Evolutionary conservation across 1,140 invertebrate species (phyloP).

Genomic region (Eufriesea mexicana): DNA sequence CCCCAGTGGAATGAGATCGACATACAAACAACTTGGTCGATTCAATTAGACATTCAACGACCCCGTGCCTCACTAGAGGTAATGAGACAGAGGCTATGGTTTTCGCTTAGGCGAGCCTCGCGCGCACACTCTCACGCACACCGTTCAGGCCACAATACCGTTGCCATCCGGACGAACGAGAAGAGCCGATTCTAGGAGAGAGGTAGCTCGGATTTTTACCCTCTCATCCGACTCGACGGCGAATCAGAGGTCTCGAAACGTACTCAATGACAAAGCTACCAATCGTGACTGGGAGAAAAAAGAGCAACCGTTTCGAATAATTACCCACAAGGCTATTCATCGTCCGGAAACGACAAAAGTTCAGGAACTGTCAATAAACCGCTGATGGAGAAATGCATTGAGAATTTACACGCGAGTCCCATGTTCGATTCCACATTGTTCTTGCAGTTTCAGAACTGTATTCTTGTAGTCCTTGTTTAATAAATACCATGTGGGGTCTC

Average conservation of each 20-base stretch:
- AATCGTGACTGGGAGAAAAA: conserved; percentile 61
- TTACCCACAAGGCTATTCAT: conserved; percentile 65
- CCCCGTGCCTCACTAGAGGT: not conserved
- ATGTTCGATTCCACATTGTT: too few relatives aligned
- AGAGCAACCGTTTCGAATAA: conserved; percentile 65
- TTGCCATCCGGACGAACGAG: not conserved
- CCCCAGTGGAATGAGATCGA: conserved; percentile 6
- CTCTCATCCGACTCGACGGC: conserved; percentile 57
- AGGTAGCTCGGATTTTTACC: conserved; percentile 48
- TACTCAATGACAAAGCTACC: conserved; percentile 59
- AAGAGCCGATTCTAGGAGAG: not conserved
- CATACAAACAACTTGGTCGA: conserved; percentile 25
- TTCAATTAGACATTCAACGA: conserved; percentile 33
- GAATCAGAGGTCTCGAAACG: conserved; percentile 52
- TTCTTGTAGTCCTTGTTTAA: not conserved
- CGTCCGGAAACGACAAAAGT: conserved; percentile 67
- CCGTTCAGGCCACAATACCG: not conserved
- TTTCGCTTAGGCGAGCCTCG: not conserved
- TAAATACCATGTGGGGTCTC: too few relatives aligned
- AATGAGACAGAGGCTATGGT: conserved; percentile 13
- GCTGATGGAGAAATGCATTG: conserved; percentile 1
- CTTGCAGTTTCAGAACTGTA: too few relatives aligned
- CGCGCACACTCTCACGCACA: not conserved
- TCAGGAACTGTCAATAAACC: conserved; percentile 67
- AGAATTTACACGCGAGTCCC: not conserved